Evolutionary conservation across 1,140 invertebrate species (phyloP).

Genomic region (Forficula auricularia): DNA sequence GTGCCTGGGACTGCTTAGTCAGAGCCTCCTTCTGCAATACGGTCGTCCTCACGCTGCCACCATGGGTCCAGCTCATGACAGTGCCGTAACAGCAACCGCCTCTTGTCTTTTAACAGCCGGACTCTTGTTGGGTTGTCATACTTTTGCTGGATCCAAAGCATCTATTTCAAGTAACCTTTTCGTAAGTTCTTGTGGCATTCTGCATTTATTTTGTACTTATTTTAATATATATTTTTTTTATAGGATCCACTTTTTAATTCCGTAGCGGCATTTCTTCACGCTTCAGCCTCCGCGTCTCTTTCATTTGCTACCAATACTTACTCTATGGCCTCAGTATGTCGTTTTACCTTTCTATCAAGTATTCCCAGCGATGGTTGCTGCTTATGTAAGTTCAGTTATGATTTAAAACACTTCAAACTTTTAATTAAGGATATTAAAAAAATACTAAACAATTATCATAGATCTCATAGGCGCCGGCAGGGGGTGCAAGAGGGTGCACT

Average conservation of each 20-base stretch:
- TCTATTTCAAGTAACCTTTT: conserved; percentile 58
- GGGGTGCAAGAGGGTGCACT: no score
- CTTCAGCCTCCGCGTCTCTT: conserved; percentile 55
- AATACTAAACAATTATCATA: no score
- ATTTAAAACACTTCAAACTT: no score
- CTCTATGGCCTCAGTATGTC: conserved; percentile 41
- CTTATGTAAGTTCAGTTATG: conserved; percentile 46
- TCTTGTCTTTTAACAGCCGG: conserved; percentile 54
- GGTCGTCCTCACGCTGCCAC: conserved; percentile 43
- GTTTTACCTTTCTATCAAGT: conserved; percentile 40
- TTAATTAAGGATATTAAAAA: no score
- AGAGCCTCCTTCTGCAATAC: conserved; percentile 55
- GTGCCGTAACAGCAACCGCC: conserved; percentile 53
- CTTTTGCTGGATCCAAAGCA: conserved; percentile 54
- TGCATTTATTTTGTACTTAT: neutral
- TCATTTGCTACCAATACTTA: conserved; percentile 54
- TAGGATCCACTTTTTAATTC: conserved; percentile 63
- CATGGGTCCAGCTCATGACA: conserved; percentile 52
- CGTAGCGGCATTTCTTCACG: conserved; percentile 51
- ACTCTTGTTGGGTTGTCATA: conserved; percentile 50
- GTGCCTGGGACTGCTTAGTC: conserved; percentile 47
- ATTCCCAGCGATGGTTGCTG: conserved; percentile 65
- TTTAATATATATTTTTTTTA: conserved; percentile 19
- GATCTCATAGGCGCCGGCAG: no score
- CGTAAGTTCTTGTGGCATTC: conserved; percentile 34